Evolutionary conservation across 2,888 invertebrate genomes (phyloP), one percentile per base, ranked within the genome.

Genomic region (Lysandra coridon): DNA sequence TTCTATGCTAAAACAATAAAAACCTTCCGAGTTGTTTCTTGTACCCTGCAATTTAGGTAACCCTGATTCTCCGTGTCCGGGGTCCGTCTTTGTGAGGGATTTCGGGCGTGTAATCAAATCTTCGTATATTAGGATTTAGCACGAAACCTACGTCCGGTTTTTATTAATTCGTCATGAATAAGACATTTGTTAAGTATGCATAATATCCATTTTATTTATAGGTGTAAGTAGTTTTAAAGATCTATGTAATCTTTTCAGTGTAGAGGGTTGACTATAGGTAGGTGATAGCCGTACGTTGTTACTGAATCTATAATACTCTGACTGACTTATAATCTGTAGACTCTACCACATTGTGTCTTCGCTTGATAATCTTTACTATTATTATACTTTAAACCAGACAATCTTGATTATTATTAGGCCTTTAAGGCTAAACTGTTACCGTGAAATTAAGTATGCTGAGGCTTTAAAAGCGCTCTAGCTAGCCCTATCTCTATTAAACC

Each of bases 41-140:
- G 69, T 23, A 37, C 76, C 76, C 76, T 57, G 17, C 17, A 33
- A 76, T 76, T 76, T 76, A 14, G 75, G 17, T 14, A 53, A 14
- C 40, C 6, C 14, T 49, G 49, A 53, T 14, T 30, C 14, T 49
- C 57, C 76, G 76, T 53, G 76, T 76, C 76, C 33, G 76, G 30
- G 57, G 30, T 57, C 10, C 23, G 49, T 53, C 79, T 40, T 78
- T 79, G 79, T 80, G 77, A 79, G 80, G 80, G 62, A 83, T 82
- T 82, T 83, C 82, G 81, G 78, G 84, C 85, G 83, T 85, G 84
- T 85, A 86, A 86, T 84, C 81, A 83, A 83, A 86, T 84, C 84
- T 80, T 79, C 49, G 79, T 73, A 79, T 80, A 81, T 80, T 80
- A 80, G 79, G 78, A 76, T 80, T 80, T 80, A 78, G 79, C 82